Percentiles rank a stretch among this genome's conserved stretches.
Evolutionary conservation across 2,797 vertebrate species (phyloP).

Genomic region (Artibeus jamaicensis): DNA sequence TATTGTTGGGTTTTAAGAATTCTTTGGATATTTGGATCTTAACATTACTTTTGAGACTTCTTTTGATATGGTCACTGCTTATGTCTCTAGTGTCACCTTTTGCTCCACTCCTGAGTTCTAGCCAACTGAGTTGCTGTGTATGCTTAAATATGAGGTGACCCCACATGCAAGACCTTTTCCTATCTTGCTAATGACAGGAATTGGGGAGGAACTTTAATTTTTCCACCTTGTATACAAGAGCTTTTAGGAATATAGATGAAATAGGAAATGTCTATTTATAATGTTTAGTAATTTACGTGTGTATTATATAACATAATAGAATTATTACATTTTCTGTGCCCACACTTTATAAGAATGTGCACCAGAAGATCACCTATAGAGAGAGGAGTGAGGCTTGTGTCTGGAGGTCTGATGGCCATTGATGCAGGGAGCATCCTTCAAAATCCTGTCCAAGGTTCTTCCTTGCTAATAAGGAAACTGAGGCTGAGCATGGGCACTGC

Average conservation of each 20-base stretch:
- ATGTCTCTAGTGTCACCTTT: neutral
- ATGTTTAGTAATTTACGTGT: neutral
- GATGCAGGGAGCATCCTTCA: neutral
- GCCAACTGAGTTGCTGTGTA: neutral
- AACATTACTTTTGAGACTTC: neutral
- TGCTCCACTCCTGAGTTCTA: neutral
- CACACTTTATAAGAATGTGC: neutral
- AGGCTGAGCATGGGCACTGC: neutral
- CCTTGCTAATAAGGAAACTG: neutral
- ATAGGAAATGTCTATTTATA: neutral
- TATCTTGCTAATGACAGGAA: neutral
- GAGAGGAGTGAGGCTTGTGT: neutral
- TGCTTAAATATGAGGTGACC: neutral
- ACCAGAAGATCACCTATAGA: neutral
- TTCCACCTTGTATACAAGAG: neutral
- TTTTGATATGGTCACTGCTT: neutral
- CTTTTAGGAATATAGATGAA: slow-evolving; percentile 24
- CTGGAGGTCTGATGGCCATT: neutral
- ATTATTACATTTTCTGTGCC: neutral
- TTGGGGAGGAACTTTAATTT: neutral
- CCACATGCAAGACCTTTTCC: neutral
- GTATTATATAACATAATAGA: neutral
- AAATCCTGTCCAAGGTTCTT: neutral
- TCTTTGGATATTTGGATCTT: neutral
- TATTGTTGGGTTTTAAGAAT: neutral